Evolutionary conservation across 2,888 invertebrate genomes (phyloP), one percentile per base, ranked within the genome.

Genomic region (Listrodromus nycthemerus): DNA sequence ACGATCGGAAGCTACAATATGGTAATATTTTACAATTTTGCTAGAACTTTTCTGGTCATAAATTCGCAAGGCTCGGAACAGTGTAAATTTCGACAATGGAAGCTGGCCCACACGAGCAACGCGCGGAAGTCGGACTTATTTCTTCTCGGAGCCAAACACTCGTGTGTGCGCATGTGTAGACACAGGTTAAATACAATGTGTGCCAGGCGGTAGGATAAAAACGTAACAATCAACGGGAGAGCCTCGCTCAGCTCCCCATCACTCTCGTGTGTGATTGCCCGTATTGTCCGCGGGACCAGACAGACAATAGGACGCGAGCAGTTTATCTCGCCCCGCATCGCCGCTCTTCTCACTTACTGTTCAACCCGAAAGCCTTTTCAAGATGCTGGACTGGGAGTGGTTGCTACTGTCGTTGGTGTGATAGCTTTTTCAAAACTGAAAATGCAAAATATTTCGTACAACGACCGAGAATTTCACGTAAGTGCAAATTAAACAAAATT

Each of bases 241-340:
- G 37, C 41, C 55, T 63, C 55, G 76, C 77, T 78, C 65, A 50
- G 63, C 65, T 77, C 70, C 75, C 58, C 78, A 45, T 71, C 80
- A 58, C 84, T 85, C 83, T 85, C 83, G 67, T 73, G 82, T 85
- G 86, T 87, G 86, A 87, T 87, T 87, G 85, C 86, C 86, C 75
- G 86, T 86, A 87, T 87, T 87, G 86, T 87, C 85, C 74, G 84
- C 79, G 61, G 76, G 55, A 73, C 73, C 76, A 79, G 70, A 66
- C 86, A 82, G 82, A 85, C 85, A 85, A 85, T 84, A 73, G 61
- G 24, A n/a, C 80, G n/a, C 63, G 80, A 75, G 83, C 78, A 80
- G 83, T 85, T 81, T 84, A 85, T 82, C 81, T 75, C 84, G 75
- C 80, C 48, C 78, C 63, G 37, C 24, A 27, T 30, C 27, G 27